Percentiles rank a stretch among this genome's conserved stretches.
Evolutionary conservation across 2,113 vertebrate genomes (phyloP).

Genomic region (Pteruthius melanotis): DNA sequence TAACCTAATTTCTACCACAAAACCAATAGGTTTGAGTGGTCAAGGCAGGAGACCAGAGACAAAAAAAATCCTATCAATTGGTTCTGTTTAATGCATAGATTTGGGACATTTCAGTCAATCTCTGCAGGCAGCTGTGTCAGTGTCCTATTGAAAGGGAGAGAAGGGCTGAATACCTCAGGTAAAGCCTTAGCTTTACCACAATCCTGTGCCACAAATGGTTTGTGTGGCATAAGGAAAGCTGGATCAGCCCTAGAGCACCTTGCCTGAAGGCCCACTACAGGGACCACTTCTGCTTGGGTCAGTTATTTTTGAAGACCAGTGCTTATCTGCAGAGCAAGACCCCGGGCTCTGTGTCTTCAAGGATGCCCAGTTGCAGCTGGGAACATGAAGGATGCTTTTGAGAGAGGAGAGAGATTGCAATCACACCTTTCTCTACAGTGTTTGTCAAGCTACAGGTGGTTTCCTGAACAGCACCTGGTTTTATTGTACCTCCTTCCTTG

Average conservation of each 20-base stretch:
- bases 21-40: background rate
- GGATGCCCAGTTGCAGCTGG: fast-evolving
- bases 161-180: background rate
- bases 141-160: background rate
- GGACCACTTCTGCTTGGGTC: background rate
- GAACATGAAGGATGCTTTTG: background rate
- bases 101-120: background rate
- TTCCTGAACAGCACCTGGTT: background rate
- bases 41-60: background rate
- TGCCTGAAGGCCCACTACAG: fast-evolving
- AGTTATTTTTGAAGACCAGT: background rate
- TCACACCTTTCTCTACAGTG: background rate
- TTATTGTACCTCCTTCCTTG: background rate
- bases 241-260: background rate
- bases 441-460: background rate
- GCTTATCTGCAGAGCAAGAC: background rate
- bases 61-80: background rate
- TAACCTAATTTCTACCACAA: background rate
- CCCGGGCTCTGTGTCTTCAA: fast-evolving
- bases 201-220: background rate
- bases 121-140: background rate
- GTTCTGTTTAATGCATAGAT: background rate
- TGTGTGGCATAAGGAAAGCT: background rate
- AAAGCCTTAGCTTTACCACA: background rate
- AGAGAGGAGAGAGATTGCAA: background rate